phyloP scores from a whole-genome alignment of 2,797 vertebrate species.

The Nothura maculosa region DNA sequence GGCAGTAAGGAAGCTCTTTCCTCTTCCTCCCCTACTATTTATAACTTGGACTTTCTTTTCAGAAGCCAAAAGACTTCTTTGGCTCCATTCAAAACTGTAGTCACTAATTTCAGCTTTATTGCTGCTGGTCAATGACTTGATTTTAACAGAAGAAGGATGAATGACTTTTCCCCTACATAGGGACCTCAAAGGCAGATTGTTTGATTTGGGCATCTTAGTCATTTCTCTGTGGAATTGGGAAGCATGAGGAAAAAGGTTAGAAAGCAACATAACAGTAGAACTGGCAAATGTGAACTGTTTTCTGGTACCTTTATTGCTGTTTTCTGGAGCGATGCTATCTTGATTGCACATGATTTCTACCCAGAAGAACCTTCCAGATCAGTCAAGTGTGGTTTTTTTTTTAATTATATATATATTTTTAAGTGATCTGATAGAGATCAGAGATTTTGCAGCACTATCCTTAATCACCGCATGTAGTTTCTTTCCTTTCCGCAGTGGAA shows the following conservation, averaged over 20 bases:
- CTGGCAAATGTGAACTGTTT: neutral
- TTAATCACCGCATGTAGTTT: neutral
- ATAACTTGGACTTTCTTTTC: neutral
- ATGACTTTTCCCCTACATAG: neutral
- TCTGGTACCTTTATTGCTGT: neutral
- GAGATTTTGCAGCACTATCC: neutral
- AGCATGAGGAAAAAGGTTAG: neutral
- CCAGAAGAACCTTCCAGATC: neutral
- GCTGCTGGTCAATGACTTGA: neutral
- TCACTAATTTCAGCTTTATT: neutral
- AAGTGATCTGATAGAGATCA: neutral
- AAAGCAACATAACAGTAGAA: neutral
- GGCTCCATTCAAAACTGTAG: neutral
- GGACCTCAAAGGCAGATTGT: neutral
- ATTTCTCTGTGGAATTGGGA: neutral
- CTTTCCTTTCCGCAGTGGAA: neutral
- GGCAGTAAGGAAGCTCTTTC: neutral
- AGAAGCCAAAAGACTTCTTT: neutral
- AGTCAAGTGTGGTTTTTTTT: too few relatives aligned
- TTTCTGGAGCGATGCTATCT: neutral
- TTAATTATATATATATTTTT: too few relatives aligned
- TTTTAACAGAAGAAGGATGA: neutral
- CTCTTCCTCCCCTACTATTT: neutral
- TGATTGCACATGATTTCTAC: neutral
- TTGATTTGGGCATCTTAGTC: neutral